These are phyloP conservation scores for Aphidius gifuensis DNA, from an alignment of 1,140 invertebrate species.

Conservation along the genomic window DNA sequence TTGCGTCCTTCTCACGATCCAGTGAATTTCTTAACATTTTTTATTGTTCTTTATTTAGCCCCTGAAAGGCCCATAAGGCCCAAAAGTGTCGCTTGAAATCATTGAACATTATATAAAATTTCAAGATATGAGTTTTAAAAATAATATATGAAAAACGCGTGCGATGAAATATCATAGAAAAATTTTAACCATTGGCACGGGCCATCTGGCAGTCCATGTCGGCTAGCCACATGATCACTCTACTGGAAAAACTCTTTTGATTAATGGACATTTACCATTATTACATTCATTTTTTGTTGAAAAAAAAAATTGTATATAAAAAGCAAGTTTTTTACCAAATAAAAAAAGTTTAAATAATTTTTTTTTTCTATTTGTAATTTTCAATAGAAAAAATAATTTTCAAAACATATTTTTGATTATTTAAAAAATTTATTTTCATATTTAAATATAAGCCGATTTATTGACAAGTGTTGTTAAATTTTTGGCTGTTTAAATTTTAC, in stretches of 20 bases:
- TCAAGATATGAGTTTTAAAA: not conserved
- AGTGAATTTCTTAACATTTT: too few species aligned
- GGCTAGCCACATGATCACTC: conserved; percentile 20
- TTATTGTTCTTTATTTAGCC: too few species aligned
- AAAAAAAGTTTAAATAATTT: not conserved
- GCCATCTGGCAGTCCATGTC: conserved; percentile 27
- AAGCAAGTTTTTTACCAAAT: not conserved
- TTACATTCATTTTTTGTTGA: not conserved
- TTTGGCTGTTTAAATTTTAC: too few species aligned
- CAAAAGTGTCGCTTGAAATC: too few species aligned
- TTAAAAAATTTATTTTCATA: too few species aligned
- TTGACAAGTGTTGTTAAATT: too few species aligned
- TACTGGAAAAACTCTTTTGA: conserved; percentile 32
- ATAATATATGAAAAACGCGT: not conserved
- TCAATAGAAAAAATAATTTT: too few species aligned
- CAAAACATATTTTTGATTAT: too few species aligned
- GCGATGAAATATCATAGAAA: not conserved
- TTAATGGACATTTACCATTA: conserved; percentile 25
- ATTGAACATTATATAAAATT: not conserved
- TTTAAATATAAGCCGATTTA: too few species aligned
- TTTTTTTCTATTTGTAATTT: too few species aligned
- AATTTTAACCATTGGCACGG: conserved; percentile 18
- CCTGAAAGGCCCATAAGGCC: too few species aligned
- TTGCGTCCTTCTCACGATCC: too few species aligned
- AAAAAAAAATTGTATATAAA: not conserved